Percentiles rank a stretch among this genome's conserved stretches.
phyloP scores from a whole-genome alignment of 1,140 invertebrate genomes.

The Lordiphosa stackelbergi region DNA sequence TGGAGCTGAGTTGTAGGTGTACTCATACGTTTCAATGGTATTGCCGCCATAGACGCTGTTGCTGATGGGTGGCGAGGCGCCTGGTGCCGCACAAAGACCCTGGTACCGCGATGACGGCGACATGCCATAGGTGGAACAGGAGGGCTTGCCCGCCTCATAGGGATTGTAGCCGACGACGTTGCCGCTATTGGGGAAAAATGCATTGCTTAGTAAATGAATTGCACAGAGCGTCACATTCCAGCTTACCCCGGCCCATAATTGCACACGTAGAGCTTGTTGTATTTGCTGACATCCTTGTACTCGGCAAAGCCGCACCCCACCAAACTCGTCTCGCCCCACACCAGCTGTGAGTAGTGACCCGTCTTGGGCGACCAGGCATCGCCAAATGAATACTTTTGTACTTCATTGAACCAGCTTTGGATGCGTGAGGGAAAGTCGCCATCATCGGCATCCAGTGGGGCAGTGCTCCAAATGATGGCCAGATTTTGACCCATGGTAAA shows the following conservation, averaged over 20 bases:
- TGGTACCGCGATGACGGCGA: conserved; percentile 84
- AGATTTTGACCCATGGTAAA: conserved; percentile 91
- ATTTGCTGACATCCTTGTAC: conserved; percentile 85
- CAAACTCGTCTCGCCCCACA: conserved; percentile 87
- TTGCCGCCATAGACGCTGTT: conserved; percentile 59
- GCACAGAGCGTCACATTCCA: neutral
- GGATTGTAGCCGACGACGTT: conserved; percentile 86
- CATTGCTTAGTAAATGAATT: neutral
- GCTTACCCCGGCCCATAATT: conserved; percentile 89
- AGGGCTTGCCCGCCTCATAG: conserved; percentile 85
- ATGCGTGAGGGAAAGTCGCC: conserved; percentile 87
- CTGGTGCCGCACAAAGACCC: conserved; percentile 81
- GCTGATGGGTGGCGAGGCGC: conserved; percentile 25
- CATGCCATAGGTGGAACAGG: conserved; percentile 84
- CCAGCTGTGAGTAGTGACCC: conserved; percentile 90
- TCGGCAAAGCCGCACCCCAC: conserved; percentile 90
- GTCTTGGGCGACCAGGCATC: conserved; percentile 83
- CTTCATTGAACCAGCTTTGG: conserved; percentile 89
- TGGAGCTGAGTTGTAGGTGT: conserved; percentile 43
- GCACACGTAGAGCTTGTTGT: conserved; percentile 90
- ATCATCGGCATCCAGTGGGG: conserved; percentile 80
- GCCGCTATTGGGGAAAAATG: conserved; percentile 78
- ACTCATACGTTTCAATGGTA: conserved; percentile 76
- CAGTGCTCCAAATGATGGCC: conserved; percentile 87
- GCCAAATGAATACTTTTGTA: conserved; percentile 83